Base-by-base conservation (phyloP, 37 sponge, comb jelly and placozoan genomes). In the Haliclona indistincta region DNA sequence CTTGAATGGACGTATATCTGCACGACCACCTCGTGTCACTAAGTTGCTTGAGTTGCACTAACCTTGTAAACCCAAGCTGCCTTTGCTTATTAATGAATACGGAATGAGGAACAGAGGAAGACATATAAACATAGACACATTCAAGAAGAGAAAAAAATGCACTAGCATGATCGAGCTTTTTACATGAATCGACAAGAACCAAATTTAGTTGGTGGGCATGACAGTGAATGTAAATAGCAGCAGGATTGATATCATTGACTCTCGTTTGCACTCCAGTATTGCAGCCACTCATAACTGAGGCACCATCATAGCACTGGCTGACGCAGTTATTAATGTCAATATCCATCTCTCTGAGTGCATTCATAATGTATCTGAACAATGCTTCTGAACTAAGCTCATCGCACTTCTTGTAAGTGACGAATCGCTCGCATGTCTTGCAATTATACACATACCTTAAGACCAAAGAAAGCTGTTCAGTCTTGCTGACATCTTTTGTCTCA, bases 21-120 rank as follows among this genome's bases (percentile, higher is more conserved):
- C 70, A 68, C 4, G 70, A 41, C 70, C 70, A 68, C 29, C 70
- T 68, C n/a, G 70, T 68, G 34, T n/a, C n/a, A n/a, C n/a, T n/a
- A n/a, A n/a, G n/a, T n/a, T n/a, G n/a, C n/a, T n/a, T n/a, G n/a
- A n/a, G 29, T 29, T 23, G 47, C 4, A 68, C 51, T 68, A 45
- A 11, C 32, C 51, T 68, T 4, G 20, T 25, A 45, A 25, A 52
- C 17, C 70, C 70, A 8, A 44, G 26, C 25, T 64, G 51, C 20
- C 25, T 43, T 68, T 68, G 70, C 51, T 23, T 68, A 5, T 7
- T 43, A 43, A 68, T 25, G 29, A 68, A 68, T 8, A 44, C 32
- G 4, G 8, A 8, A 22, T 60, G 62, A 17, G 52, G 52, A 19
- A 19, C 17, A 17, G 66, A 28, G 36, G 66, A 64, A 8, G 37